Conservation (phyloP, 2,113 vertebrate genomes). For the Cinclus mexicanus region DNA sequence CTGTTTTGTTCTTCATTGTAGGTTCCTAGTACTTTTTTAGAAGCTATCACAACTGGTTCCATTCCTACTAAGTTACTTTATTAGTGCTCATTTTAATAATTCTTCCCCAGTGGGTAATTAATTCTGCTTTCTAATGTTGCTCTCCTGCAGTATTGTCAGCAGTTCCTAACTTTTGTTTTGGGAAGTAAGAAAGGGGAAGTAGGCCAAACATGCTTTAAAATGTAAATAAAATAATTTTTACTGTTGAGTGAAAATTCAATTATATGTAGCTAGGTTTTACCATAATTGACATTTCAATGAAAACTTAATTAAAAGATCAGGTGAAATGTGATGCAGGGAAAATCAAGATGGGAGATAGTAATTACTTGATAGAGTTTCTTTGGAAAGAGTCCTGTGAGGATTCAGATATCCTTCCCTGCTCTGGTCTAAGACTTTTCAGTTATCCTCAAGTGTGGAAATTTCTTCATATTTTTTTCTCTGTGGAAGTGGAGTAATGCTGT, state of each 20-base stretch:
- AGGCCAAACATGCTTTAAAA: not conserved
- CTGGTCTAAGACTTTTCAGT: not conserved
- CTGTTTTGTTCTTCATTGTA: not conserved
- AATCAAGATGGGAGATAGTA: not conserved
- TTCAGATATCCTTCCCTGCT: not conserved
- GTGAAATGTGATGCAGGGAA: not conserved
- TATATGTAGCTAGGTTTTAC: not conserved
- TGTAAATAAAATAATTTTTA: not conserved
- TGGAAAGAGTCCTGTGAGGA: not conserved
- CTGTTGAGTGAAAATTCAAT: not conserved
- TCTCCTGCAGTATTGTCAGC: not conserved
- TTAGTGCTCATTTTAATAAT: slow-evolving; percentile 9
- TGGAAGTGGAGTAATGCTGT: not conserved
- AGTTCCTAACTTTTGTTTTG: not conserved
- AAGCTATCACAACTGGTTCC: not conserved
- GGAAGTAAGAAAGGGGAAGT: not conserved
- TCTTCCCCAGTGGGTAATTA: not conserved
- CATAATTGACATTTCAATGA: not conserved
- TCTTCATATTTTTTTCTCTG: not conserved
- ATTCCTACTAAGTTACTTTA: not conserved
- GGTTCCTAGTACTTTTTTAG: not conserved
- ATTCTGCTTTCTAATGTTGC: not conserved
- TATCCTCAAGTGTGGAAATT: not conserved
- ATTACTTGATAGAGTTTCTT: not conserved
- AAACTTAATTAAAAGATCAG: slow-evolving; percentile 23